These are phyloP conservation scores for Miichthys miiuy DNA, from an alignment of 2,797 vertebrate genomes.

Conservation along the genomic window DNA sequence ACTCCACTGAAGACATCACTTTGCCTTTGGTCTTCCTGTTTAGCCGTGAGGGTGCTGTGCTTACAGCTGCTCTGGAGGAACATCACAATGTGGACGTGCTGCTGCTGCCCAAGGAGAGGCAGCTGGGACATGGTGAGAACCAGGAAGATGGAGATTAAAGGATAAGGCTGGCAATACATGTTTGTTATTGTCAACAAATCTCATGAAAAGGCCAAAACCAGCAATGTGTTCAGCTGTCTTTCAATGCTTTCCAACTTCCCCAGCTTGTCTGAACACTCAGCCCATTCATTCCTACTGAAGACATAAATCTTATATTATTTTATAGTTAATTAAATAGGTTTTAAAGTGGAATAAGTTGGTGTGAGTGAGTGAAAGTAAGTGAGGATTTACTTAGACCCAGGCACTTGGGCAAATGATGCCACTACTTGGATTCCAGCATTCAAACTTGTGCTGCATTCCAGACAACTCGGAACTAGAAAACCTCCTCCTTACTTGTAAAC, in stretches of 20 bases:
- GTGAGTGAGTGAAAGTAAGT: background rate
- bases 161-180: background rate
- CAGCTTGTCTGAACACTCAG: background rate
- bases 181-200: slow-evolving; percentile 1
- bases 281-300: background rate
- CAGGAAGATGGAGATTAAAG: background rate
- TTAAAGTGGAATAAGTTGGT: background rate
- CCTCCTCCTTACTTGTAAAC: too few species aligned
- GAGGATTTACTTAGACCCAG: too few species aligned
- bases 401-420: too few species aligned
- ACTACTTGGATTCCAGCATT: background rate
- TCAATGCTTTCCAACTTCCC: background rate
- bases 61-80: slow-evolving; percentile 83
- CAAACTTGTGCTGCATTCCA: background rate
- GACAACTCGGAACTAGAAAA: too few species aligned
- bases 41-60: slow-evolving; percentile 82
- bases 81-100: slow-evolving; percentile 87
- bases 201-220: background rate
- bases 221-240: background rate
- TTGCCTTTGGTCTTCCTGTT: slow-evolving; percentile 88
- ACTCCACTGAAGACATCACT: slow-evolving; percentile 81
- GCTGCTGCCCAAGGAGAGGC: slow-evolving; percentile 83
- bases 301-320: background rate
- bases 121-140: slow-evolving; percentile 83
- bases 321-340: background rate